Evolutionary conservation across 2,797 vertebrate genomes (phyloP).

Genomic region (Acridotheres tristis): DNA sequence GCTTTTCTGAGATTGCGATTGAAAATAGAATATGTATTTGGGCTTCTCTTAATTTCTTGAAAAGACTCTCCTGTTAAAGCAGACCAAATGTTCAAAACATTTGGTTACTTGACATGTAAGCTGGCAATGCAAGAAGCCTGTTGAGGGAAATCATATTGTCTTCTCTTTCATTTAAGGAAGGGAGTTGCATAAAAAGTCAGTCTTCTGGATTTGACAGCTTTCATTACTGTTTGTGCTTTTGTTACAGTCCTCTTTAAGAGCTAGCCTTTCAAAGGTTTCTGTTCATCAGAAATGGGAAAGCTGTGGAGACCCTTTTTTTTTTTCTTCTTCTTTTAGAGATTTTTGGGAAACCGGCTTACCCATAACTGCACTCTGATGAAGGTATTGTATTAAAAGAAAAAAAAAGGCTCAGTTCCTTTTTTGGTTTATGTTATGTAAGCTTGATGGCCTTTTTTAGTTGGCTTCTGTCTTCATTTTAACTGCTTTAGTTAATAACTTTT

Average conservation of each 20-base stretch:
- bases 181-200: not conserved
- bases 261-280: not conserved
- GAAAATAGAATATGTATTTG: not conserved
- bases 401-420: not conserved
- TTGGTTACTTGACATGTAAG: not conserved
- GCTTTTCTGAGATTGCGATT: not conserved
- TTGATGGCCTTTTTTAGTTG: not conserved
- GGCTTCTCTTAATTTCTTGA: not conserved
- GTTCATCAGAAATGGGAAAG: slow-evolving; percentile 13
- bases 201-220: not conserved
- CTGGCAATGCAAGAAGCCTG: not conserved
- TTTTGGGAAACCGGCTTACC: slow-evolving; percentile 19
- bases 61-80: not conserved
- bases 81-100: not conserved
- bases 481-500: not conserved
- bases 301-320: not conserved
- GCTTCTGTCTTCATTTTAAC: not conserved
- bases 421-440: not conserved
- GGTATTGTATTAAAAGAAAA: not conserved
- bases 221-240: not conserved
- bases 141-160: not conserved
- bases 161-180: not conserved
- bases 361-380: not conserved
- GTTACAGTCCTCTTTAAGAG: not conserved
- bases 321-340: slow-evolving; percentile 2